phyloP scores from a whole-genome alignment of 2,888 invertebrate genomes.

The Incurvaria masculella region DNA sequence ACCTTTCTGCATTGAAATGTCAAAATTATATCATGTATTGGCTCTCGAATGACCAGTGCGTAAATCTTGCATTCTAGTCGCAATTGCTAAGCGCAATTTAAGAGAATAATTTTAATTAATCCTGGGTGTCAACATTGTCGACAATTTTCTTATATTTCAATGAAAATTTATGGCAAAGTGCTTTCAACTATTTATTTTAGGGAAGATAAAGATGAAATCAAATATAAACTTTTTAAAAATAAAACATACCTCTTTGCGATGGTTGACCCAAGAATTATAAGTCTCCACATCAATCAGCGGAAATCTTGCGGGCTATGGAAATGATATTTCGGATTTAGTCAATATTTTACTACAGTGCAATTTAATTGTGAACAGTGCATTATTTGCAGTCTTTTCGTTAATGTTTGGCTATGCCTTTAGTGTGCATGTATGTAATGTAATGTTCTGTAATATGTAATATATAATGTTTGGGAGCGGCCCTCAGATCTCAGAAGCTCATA shows the following conservation, averaged over 20 bases:
- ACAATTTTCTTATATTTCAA: not conserved
- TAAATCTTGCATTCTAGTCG: too few relatives aligned
- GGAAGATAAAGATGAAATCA: not conserved
- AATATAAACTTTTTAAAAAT: not conserved
- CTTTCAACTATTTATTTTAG: not conserved
- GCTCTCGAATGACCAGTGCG: too few relatives aligned
- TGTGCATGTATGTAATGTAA: too few relatives aligned
- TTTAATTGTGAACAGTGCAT: not conserved
- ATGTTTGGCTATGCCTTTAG: too few relatives aligned
- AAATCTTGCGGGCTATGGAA: constrained; percentile 39
- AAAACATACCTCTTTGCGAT: constrained; percentile 39
- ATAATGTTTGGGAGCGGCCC: too few relatives aligned
- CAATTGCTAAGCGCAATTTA: too few relatives aligned
- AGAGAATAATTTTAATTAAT: constrained; percentile 4
- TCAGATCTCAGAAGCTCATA: too few relatives aligned
- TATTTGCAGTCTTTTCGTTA: too few relatives aligned
- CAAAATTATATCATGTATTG: too few relatives aligned
- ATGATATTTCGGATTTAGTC: constrained; percentile 2
- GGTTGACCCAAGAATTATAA: constrained; percentile 42
- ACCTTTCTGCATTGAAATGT: too few relatives aligned
- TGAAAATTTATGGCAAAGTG: not conserved
- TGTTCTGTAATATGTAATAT: too few relatives aligned
- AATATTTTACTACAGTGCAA: not conserved
- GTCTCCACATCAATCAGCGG: constrained; percentile 30
- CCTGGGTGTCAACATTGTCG: too few relatives aligned